Conservation (phyloP, 2,888 invertebrate genomes). For the Euzetes globulus region DNA sequence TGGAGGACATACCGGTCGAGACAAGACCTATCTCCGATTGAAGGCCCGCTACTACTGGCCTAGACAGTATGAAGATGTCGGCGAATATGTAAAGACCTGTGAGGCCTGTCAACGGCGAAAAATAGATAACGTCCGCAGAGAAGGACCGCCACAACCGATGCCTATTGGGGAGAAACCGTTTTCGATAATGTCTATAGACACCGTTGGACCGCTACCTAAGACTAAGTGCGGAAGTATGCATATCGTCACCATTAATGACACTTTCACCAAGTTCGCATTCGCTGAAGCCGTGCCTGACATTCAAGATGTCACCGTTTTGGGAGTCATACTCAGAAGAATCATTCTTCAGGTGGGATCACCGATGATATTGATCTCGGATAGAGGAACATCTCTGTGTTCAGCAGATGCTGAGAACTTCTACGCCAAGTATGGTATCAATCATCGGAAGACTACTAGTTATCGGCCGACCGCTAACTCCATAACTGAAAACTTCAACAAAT, state of each 20-base stretch:
- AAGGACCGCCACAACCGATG: not conserved
- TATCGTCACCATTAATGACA: too few species aligned
- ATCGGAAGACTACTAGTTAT: not conserved
- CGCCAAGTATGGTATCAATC: not conserved
- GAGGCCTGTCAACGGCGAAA: not conserved
- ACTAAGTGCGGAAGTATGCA: not conserved
- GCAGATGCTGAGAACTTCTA: not conserved
- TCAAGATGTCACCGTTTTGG: not conserved
- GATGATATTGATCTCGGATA: not conserved
- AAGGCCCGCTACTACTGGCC: not conserved
- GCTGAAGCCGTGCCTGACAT: not conserved
- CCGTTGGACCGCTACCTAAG: not conserved
- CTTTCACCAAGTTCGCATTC: not conserved
- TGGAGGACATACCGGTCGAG: not conserved
- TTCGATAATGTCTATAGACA: not conserved
- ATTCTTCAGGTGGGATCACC: not conserved
- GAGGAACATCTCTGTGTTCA: not conserved
- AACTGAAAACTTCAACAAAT: not conserved
- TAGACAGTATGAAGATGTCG: not conserved
- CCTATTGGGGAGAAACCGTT: not conserved
- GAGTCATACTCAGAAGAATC: not conserved
- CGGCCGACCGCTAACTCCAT: not conserved
- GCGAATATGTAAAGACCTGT: not conserved
- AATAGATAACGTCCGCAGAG: not conserved
- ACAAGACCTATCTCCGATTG: not conserved